Evolutionary conservation across 2,888 invertebrate genomes (phyloP), one percentile per base, ranked within the genome.

Genomic region (Drosophila setosimentum): DNA sequence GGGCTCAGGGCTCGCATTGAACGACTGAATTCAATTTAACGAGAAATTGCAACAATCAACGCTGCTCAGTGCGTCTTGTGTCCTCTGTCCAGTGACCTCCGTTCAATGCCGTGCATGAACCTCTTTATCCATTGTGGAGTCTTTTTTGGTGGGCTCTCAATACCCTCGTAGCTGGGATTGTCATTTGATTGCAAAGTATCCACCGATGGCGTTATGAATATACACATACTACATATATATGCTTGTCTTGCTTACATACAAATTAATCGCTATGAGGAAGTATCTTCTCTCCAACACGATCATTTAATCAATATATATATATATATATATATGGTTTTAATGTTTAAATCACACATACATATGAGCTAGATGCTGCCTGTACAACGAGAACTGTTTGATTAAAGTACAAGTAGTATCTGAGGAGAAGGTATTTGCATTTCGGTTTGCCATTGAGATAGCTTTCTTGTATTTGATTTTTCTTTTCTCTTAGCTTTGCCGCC

Each of bases 11-110:
- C 68, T 82, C 54, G 68, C 73, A 81, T 76, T 78, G 87, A 88
- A 78, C 69, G 82, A 82, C 84, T 84, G 89, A 85, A 85, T 85
- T 85, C 89, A 85, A 85, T 85, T 85, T 89, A 89, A 89, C 84
- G 84, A 89, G 87, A 89, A 85, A 89, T 85, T 85, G 84, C 89
- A 87, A 89, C 84, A 85, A 85, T 85, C 89, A 85, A 82, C 87
- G 84, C 77, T 80, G 67, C 76, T 72, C 68, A 61, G 62, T 65
- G 78, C 69, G 54, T 68, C 68, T 71, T 65, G 49, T 16, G 42
- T 64, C 60, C 49, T 2, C 29, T n/a, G 57, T 37, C 27, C 55
- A 27, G 27, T 29, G 21, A 29, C 49, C 49, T 49, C 42, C 35
- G 49, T 49, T 10, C 27, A 29, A 6, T 5, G 49, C 5, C 29